phyloP scores from a whole-genome alignment of 2,888 invertebrate genomes.

The Dichetophora obliterata region DNA sequence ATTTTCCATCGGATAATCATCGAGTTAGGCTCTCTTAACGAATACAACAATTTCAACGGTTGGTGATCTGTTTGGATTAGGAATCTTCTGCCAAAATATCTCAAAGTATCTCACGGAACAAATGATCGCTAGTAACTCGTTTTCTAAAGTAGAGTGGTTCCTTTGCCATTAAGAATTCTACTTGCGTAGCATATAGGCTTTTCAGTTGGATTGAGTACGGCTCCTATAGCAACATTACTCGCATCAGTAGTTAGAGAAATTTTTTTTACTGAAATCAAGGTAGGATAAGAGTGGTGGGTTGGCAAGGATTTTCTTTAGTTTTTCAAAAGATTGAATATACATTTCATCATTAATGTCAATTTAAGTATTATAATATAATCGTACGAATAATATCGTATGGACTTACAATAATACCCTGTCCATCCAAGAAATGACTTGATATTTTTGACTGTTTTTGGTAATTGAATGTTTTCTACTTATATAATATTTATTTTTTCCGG shows the following conservation, averaged over 20 bases:
- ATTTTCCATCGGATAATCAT: conserved; percentile 30
- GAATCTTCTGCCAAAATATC: background rate
- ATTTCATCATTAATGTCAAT: too few relatives aligned
- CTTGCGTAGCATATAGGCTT: too few relatives aligned
- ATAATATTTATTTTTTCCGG: conserved; percentile 42
- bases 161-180: too few relatives aligned
- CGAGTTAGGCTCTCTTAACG: conserved; percentile 29
- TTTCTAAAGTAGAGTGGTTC: background rate
- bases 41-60: conserved; percentile 30
- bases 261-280: too few relatives aligned
- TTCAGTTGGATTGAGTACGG: too few relatives aligned
- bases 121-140: background rate
- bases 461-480: conserved; percentile 30
- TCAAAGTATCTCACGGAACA: background rate
- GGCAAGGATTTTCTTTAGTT: too few relatives aligned
- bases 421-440: too few relatives aligned
- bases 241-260: too few relatives aligned
- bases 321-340: too few relatives aligned
- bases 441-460: conserved; percentile 38
- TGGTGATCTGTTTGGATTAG: conserved; percentile 32
- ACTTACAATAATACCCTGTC: background rate
- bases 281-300: too few relatives aligned
- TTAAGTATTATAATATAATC: background rate
- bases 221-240: too few relatives aligned
- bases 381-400: background rate